Conservation (phyloP, 2,888 invertebrate species). For the Cynaeus angustus region DNA sequence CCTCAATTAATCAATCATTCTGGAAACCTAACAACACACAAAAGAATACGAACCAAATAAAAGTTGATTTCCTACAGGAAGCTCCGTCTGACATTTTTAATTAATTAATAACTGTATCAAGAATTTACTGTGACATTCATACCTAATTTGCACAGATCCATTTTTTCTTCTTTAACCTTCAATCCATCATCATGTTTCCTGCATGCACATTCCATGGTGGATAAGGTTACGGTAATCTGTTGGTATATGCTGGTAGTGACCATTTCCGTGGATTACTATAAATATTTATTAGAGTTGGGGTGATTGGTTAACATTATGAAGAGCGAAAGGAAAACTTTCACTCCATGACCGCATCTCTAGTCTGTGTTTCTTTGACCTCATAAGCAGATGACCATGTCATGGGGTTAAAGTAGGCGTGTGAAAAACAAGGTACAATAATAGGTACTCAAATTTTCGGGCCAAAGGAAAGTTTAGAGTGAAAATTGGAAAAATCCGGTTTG, state of each 20-base stretch:
- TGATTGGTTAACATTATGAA: conserved; percentile 27
- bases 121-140: too few relatives aligned
- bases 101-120: too few relatives aligned
- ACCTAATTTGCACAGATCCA: too few relatives aligned
- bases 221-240: not conserved
- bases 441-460: not conserved
- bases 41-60: not conserved
- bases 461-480: not conserved
- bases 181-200: not conserved
- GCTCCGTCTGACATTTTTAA: not conserved
- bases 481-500: not conserved
- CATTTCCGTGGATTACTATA: conserved; percentile 32
- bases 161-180: not conserved
- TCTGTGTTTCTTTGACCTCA: conserved; percentile 37
- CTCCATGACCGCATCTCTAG: conserved; percentile 25
- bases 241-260: conserved; percentile 14
- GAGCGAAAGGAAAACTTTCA: conserved; percentile 47
- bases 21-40: not conserved
- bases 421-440: not conserved
- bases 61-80: not conserved
- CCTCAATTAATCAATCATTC: not conserved
- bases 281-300: conserved; percentile 29
- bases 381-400: conserved; percentile 12
- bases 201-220: not conserved
- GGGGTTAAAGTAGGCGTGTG: conserved; percentile 22